Percentiles rank a stretch among this genome's conserved stretches.
phyloP scores from a whole-genome alignment of 1,140 invertebrate species.

The Glossosoma conforme region DNA sequence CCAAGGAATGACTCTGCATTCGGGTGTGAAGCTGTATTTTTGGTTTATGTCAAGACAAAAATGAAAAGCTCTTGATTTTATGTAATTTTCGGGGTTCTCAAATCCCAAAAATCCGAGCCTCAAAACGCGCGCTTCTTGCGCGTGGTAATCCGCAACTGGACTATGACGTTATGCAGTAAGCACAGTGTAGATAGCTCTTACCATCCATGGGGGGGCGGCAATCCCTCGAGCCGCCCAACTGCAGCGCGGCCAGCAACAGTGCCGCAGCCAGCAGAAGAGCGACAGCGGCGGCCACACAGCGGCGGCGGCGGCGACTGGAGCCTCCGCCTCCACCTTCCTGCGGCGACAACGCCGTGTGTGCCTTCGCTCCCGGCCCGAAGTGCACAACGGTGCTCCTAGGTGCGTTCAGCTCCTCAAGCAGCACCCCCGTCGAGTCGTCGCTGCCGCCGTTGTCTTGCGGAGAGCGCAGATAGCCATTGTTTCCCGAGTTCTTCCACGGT shows the following conservation, averaged over 20 bases:
- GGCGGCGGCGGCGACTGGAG: constrained; percentile 8
- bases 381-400: constrained; percentile 22
- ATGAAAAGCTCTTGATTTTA: no score
- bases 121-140: no score
- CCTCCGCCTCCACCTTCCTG: constrained; percentile 3
- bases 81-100: no score
- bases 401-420: constrained; percentile 21
- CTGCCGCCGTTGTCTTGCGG: constrained; percentile 12
- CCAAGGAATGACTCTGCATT: no score
- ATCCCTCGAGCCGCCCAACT: constrained; percentile 8
- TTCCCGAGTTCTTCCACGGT: constrained; percentile 17
- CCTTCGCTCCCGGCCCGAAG: constrained; percentile 15
- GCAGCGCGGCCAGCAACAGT: constrained; percentile 7
- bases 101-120: no score
- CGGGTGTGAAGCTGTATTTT: no score
- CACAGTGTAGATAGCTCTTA: neutral
- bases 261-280: constrained; percentile 16
- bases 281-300: constrained; percentile 4
- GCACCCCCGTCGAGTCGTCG: constrained; percentile 14
- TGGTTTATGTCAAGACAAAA: no score
- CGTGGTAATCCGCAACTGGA: no score
- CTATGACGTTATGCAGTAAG: neutral
- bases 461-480: constrained; percentile 21
- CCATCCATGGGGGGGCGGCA: constrained; percentile 3
- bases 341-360: constrained; percentile 12